Conservation (phyloP, 2,797 vertebrate genomes). For the Notolepis coatsorum region DNA sequence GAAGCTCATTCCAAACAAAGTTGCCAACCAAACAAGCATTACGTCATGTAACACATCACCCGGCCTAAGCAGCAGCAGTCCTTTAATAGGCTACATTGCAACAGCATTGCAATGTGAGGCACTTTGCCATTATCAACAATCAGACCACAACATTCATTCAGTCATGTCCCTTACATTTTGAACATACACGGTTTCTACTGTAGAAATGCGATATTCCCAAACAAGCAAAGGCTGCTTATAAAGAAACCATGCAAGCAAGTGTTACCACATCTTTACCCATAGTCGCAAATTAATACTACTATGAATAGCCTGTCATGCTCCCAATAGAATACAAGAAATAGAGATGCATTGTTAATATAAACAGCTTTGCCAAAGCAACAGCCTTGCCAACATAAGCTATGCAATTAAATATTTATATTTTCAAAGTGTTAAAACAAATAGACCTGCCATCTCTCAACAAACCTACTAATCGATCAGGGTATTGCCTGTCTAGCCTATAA, state of each 20-base stretch:
- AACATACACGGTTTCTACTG: not conserved
- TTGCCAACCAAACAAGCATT: constrained; percentile 18
- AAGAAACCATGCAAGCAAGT: not conserved
- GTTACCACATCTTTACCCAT: not conserved
- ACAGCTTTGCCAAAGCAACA: not conserved
- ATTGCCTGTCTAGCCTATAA: not conserved
- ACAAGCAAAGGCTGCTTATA: not conserved
- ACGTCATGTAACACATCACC: not conserved
- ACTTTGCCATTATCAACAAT: constrained; percentile 2
- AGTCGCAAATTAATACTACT: not conserved
- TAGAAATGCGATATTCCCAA: not conserved
- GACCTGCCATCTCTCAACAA: not conserved
- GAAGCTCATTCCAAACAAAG: constrained; percentile 10
- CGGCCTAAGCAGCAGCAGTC: constrained; percentile 16
- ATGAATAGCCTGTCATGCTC: not conserved
- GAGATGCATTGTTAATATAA: not conserved
- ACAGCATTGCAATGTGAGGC: not conserved
- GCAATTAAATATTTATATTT: not conserved
- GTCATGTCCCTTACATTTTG: not conserved
- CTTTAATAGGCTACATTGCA: constrained; percentile 1
- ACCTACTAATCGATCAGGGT: not conserved
- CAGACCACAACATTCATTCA: not conserved
- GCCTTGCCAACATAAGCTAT: not conserved
- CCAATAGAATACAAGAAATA: not conserved
- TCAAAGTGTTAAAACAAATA: not conserved